These are phyloP conservation scores for Andinoacara biseriatus DNA, from an alignment of 2,113 vertebrate genomes.

Conservation along the genomic window DNA sequence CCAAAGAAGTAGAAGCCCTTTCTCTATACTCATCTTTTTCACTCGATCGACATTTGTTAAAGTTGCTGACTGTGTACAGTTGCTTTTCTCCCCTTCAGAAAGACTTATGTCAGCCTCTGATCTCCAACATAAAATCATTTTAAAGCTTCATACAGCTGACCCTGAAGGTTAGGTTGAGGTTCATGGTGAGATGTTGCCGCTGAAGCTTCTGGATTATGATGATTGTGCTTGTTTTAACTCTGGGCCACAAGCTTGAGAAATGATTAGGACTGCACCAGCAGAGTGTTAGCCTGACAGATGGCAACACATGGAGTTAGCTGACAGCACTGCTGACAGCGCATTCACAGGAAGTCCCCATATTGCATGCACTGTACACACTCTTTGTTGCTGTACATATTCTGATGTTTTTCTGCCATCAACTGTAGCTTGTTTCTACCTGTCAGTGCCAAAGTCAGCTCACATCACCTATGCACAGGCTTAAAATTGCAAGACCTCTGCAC, in stretches of 20 bases:
- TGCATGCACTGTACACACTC: slow-evolving; percentile 51
- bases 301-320: slow-evolving; percentile 71
- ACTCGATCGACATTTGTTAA: slow-evolving; percentile 62
- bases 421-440: slow-evolving; percentile 44
- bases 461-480: slow-evolving; percentile 35
- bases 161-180: slow-evolving; percentile 55
- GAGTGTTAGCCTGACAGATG: slow-evolving; percentile 72
- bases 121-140: slow-evolving; percentile 39
- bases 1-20: slow-evolving; percentile 47
- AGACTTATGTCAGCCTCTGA: slow-evolving; percentile 16
- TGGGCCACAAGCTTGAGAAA: slow-evolving; percentile 60
- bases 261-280: slow-evolving; percentile 69
- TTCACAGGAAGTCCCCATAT: slow-evolving; percentile 63
- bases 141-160: slow-evolving; percentile 44
- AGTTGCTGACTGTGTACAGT: slow-evolving; percentile 68
- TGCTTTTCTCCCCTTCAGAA: not conserved
- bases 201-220: slow-evolving; percentile 70
- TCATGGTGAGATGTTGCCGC: slow-evolving; percentile 44
- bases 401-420: slow-evolving; percentile 60
- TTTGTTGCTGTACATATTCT: slow-evolving; percentile 60
- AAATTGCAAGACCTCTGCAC: slow-evolving; percentile 37
- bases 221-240: slow-evolving; percentile 66
- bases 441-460: slow-evolving; percentile 37
- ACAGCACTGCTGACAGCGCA: slow-evolving; percentile 74
- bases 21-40: slow-evolving; percentile 57